Base-by-base conservation (phyloP, 2,113 vertebrate genomes). In the Sciurus niger region DNA sequence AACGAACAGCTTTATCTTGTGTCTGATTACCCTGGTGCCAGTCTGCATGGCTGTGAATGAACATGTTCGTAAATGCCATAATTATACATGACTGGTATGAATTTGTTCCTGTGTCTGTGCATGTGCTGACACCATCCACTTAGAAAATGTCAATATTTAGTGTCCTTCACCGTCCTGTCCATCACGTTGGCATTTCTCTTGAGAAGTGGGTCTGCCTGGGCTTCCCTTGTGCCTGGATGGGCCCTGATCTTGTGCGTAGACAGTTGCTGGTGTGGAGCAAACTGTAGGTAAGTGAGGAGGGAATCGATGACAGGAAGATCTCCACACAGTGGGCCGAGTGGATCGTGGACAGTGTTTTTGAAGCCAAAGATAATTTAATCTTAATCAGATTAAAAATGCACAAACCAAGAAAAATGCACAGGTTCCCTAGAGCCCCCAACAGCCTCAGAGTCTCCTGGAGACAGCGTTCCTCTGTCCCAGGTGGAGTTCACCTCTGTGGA, bases 281-380 rank as follows among this genome's bases (percentile, higher is more conserved):
- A 8, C 3, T 22, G 8, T 8, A 0, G 53, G 1, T 14, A 32
- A 34, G 24, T 34, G 8, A 40, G 4, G 43, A 68, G 88, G 78
- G 43, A 30, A 17, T 28, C 28, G 6, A 0, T 13, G 17, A 43
- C 37, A 32, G 51, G 12, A 32, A 28, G 14, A 10, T 8, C 11
- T 17, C 40, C 10, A 0, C 0, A 8, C 0, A 4, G 5, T 0
- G 8, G 24, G 12, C 12, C 0, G 46, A 51, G 7, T 20, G 0
- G 7, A 40, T 24, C 8, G 14, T 0, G 22, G 25, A 28, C 17
- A 4, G 0, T 18, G 58, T 63, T 32, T 4, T 1, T 18, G 17
- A 1, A 1, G 30, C 18, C 9, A 8, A 3, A 18, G 25, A 9
- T 34, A 4, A 63, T 82, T 68, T 37, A 34, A n/a, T 63, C 73